phyloP scores from a whole-genome alignment of 2,113 vertebrate genomes.

The human (Homo sapiens) region GRCh38 chr3:106455501-106456000 shows the following conservation, averaged over 20 bases:
- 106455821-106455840: background rate
- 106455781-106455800: background rate
- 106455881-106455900: conserved; percentile 25
- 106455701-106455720: conserved; percentile 8
- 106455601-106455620: conserved; percentile 8
- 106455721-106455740: background rate
- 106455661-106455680: conserved; percentile 51
- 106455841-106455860: background rate
- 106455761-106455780: background rate
- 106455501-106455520: background rate
- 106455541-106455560: background rate
- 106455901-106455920: background rate
- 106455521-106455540: background rate
- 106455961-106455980: conserved; percentile 40
- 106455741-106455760: background rate
- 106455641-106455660: conserved; percentile 11
- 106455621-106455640: conserved; percentile 12
- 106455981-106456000: background rate
- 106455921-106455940: background rate
- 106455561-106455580: background rate
- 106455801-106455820: conserved; percentile 8
- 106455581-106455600: background rate
- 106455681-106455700: conserved; percentile 53
- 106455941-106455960: conserved; percentile 9
- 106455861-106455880: conserved; percentile 7